Evolutionary conservation across 37 sponge, comb jelly and placozoan genomes (phyloP).

Genomic region (Haliclona indistincta): DNA sequence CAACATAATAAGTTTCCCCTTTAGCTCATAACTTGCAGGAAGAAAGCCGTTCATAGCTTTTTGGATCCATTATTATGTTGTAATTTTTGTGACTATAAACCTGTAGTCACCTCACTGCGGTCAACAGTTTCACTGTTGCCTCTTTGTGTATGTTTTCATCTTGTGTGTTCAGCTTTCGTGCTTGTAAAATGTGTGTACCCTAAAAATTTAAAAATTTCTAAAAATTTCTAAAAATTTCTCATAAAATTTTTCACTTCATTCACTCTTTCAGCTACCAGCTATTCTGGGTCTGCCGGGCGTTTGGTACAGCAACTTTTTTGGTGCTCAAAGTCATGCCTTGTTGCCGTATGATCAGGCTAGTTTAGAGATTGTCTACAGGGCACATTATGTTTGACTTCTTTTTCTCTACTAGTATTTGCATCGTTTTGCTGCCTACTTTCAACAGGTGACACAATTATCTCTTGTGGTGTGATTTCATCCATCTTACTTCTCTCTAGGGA

Average conservation of each 20-base stretch:
- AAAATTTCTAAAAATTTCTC: neutral
- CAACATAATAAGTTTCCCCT: no score
- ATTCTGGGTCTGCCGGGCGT: constrained; percentile 93
- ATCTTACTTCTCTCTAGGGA: constrained; percentile 43
- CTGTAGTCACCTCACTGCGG: no score
- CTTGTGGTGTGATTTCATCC: no score
- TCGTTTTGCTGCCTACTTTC: constrained; percentile 98
- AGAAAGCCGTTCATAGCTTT: no score
- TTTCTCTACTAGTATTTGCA: constrained; percentile 75
- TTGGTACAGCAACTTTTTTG: constrained; percentile 99
- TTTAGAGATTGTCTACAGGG: no score
- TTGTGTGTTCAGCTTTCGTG: neutral
- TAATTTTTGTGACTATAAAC: no score
- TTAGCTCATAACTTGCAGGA: no score
- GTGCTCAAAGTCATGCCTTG: constrained; percentile 94
- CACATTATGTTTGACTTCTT: no score
- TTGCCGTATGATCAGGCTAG: constrained; percentile 96
- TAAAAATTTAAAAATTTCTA: no score
- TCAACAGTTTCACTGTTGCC: no score
- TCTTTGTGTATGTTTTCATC: neutral
- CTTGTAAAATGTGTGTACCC: neutral
- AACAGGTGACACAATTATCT: no score
- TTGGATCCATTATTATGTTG: no score
- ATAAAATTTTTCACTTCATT: neutral
- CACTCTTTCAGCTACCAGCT: constrained; percentile 83